Conservation (phyloP, 2,797 vertebrate species). For the Leucoraja ocellata region DNA sequence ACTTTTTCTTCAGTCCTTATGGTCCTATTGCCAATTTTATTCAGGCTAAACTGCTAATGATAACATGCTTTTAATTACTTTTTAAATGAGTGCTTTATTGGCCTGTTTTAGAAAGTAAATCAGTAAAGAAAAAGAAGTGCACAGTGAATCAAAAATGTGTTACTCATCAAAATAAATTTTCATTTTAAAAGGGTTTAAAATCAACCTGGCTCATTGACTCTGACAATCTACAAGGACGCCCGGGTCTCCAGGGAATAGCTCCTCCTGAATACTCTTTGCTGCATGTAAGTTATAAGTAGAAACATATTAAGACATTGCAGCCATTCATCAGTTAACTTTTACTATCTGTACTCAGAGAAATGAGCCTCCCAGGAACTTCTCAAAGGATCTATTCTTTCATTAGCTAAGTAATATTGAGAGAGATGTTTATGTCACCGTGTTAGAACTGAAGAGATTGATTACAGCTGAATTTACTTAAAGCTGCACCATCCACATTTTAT, state of each 20-base stretch:
- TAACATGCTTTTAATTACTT: slow-evolving; percentile 92
- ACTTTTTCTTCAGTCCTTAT: slow-evolving; percentile 70
- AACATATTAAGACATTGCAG: slow-evolving; percentile 65
- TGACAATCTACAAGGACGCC: slow-evolving; percentile 75
- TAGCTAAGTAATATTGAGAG: slow-evolving; percentile 84
- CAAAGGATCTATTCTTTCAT: slow-evolving; percentile 70
- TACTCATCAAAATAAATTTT: slow-evolving; percentile 75
- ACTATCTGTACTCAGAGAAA: slow-evolving; percentile 70
- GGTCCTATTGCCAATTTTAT: slow-evolving; percentile 79
- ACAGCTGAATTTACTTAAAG: slow-evolving; percentile 52
- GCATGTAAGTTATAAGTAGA: slow-evolving; percentile 66
- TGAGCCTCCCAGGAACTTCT: slow-evolving; percentile 73
- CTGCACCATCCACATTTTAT: slow-evolving; percentile 4
- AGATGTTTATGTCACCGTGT: slow-evolving; percentile 63
- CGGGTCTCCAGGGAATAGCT: slow-evolving; percentile 58
- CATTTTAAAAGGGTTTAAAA: slow-evolving; percentile 77
- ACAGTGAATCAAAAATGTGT: slow-evolving; percentile 76
- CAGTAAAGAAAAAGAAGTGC: slow-evolving; percentile 63
- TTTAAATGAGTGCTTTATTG: slow-evolving; percentile 74
- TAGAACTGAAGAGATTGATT: slow-evolving; percentile 58
- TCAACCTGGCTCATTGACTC: slow-evolving; percentile 77
- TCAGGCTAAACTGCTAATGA: slow-evolving; percentile 89
- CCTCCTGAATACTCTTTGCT: slow-evolving; percentile 66
- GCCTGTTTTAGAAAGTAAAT: slow-evolving; percentile 73
- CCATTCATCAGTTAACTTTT: slow-evolving; percentile 85